A percentile compares a stretch with the other conserved stretches of the same genome.
Conservation (phyloP, 2,113 vertebrate species). For the Rhabdomys dilectus region DNA sequence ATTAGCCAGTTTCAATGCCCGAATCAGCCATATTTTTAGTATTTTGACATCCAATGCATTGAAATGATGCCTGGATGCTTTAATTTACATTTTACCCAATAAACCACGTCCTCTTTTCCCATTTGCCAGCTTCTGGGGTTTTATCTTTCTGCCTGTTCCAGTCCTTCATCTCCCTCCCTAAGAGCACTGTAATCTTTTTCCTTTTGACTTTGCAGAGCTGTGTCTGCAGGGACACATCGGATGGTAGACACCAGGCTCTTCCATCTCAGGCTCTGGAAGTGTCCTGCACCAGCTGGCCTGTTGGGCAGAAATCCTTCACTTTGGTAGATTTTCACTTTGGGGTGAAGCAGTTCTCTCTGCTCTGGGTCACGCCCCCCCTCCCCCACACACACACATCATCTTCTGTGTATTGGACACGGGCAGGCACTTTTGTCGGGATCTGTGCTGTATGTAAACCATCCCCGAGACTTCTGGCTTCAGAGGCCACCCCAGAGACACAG, state of each 20-base stretch:
- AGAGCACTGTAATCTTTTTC: background rate
- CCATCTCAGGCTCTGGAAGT: background rate
- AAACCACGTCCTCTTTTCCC: background rate
- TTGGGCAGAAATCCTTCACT: constrained; percentile 6
- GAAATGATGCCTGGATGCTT: background rate
- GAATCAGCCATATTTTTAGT: background rate
- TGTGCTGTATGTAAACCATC: background rate
- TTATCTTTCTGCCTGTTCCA: background rate
- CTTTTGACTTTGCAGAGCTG: background rate
- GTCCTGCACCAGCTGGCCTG: background rate
- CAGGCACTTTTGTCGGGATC: background rate
- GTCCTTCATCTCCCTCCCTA: background rate
- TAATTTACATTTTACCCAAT: background rate
- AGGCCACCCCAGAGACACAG: background rate
- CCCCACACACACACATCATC: no score
- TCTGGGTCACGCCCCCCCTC: rapidly evolving
- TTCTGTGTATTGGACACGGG: background rate
- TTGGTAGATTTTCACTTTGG: background rate
- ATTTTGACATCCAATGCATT: background rate
- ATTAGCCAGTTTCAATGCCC: background rate
- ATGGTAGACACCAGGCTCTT: background rate
- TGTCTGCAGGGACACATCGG: background rate
- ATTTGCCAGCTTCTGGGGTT: background rate
- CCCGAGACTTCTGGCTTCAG: background rate
- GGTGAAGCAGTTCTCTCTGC: background rate